phyloP scores from a whole-genome alignment of 2,797 vertebrate species.

The Petrocephalus schoutedeni region DNA sequence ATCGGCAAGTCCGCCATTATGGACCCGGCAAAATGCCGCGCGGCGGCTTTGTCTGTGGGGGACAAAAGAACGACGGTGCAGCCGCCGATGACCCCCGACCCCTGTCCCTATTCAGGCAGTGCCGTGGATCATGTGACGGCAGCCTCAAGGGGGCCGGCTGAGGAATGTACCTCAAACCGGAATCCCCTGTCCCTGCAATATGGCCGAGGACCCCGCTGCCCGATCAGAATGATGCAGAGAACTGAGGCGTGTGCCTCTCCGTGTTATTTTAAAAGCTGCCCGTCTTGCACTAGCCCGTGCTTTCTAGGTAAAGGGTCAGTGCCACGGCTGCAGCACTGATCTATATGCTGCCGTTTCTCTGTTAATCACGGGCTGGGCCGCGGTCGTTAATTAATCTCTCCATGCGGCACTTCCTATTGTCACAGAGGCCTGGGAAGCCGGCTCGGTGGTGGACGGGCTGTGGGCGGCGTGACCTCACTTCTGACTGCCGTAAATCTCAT shows the following conservation, averaged over 20 bases:
- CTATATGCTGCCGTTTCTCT: constrained; percentile 6
- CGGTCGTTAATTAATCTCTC: not conserved
- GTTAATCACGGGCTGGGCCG: not conserved
- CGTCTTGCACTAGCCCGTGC: not conserved
- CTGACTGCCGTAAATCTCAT: not conserved
- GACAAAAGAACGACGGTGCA: constrained; percentile 58
- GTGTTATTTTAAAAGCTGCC: not conserved
- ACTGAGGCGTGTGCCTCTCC: constrained; percentile 27
- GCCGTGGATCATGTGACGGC: constrained; percentile 46
- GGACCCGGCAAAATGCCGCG: constrained; percentile 32
- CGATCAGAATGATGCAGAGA: constrained; percentile 30
- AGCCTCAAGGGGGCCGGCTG: constrained; percentile 40
- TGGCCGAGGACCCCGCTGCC: constrained; percentile 49
- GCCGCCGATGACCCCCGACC: constrained; percentile 42
- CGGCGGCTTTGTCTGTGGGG: constrained; percentile 49
- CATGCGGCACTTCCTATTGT: not conserved
- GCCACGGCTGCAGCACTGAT: not conserved
- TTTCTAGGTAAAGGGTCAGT: not conserved
- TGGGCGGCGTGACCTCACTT: not conserved
- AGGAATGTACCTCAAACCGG: constrained; percentile 39
- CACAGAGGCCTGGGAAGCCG: not conserved
- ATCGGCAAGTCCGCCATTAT: constrained; percentile 30
- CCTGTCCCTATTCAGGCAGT: constrained; percentile 49
- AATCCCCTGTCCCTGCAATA: constrained; percentile 41
- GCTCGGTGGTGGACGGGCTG: not conserved